phyloP scores from a whole-genome alignment of 2,797 vertebrate species.

The Eurystomus glaucurus region DNA sequence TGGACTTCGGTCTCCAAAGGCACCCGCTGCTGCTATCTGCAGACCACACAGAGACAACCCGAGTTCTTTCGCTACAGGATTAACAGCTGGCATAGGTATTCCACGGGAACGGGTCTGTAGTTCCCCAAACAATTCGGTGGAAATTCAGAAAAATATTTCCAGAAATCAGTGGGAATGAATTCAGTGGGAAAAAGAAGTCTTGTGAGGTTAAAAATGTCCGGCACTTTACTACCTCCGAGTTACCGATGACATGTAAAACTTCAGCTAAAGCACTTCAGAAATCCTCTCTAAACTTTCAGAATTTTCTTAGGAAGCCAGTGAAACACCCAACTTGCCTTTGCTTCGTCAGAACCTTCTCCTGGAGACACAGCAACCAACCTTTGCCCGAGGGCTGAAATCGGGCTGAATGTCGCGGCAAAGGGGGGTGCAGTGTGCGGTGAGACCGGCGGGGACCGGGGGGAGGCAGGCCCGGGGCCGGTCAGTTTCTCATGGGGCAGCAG shows the following conservation, averaged over 20 bases:
- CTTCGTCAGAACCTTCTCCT: neutral
- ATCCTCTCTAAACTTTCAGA: neutral
- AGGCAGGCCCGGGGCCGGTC: no score
- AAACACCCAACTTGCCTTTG: neutral
- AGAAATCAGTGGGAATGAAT: neutral
- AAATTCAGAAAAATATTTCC: no score
- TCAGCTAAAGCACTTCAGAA: neutral
- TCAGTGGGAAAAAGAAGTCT: neutral
- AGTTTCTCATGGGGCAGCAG: neutral
- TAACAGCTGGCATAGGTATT: no score
- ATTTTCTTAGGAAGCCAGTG: neutral
- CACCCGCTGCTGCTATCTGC: constrained; percentile 59
- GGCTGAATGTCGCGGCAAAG: neutral
- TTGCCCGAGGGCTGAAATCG: neutral
- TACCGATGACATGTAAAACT: neutral
- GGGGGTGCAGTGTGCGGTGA: neutral
- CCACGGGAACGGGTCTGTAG: neutral
- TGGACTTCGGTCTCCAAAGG: neutral
- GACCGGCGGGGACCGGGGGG: no score
- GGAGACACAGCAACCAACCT: neutral
- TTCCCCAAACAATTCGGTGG: neutral
- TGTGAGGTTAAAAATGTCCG: neutral
- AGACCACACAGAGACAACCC: neutral
- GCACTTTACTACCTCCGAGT: neutral
- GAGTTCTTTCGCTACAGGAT: no score